Conservation (phyloP, 2,797 vertebrate species). For the Lepus townsendii region DNA sequence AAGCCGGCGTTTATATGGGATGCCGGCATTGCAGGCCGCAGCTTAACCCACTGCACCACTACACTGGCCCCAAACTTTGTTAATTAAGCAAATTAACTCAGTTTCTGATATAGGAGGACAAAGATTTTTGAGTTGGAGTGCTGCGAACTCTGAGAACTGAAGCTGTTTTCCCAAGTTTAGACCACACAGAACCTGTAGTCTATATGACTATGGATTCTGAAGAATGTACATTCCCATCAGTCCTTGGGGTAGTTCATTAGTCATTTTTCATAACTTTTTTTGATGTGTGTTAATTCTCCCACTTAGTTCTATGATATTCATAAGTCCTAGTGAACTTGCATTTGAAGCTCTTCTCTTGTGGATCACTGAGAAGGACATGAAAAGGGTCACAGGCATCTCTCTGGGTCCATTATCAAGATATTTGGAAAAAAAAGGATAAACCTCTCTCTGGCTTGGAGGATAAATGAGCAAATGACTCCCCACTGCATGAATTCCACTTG, state of each 20-base stretch:
- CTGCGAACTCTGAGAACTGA: background rate
- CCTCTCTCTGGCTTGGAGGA: background rate
- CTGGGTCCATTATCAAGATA: background rate
- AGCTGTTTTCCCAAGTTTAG: background rate
- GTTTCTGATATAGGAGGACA: background rate
- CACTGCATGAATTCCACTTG: background rate
- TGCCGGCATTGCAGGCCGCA: too few species aligned
- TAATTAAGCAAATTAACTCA: background rate
- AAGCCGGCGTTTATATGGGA: too few species aligned
- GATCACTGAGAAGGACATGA: background rate
- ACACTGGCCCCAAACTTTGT: too few species aligned
- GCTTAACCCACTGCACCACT: too few species aligned
- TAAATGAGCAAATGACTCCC: background rate
- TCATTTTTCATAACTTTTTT: background rate
- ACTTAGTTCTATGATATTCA: background rate
- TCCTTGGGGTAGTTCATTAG: background rate
- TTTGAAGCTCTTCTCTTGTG: background rate
- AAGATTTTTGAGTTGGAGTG: conserved; percentile 16
- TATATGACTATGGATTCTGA: background rate
- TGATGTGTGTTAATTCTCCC: background rate
- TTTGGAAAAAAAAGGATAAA: background rate
- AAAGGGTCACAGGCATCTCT: background rate
- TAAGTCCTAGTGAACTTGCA: background rate
- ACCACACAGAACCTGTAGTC: background rate
- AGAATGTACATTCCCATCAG: background rate